phyloP scores from a whole-genome alignment of 1,140 invertebrate species.

The Coptotermes formosanus region DNA sequence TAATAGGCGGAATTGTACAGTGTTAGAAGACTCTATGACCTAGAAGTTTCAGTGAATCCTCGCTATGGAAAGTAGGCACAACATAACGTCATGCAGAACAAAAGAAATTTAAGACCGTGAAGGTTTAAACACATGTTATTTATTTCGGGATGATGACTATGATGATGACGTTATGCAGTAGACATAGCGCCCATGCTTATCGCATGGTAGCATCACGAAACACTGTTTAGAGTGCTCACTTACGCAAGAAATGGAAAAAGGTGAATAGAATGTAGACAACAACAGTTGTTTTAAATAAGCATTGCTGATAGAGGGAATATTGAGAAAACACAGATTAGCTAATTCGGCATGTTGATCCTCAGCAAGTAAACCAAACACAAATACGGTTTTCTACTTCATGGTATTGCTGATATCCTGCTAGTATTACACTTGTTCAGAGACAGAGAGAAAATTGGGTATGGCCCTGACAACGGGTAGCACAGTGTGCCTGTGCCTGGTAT shows the following conservation, averaged over 20 bases:
- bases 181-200: neutral
- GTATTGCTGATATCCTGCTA: too few relatives aligned
- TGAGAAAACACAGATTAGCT: neutral
- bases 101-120: neutral
- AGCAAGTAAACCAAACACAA: neutral
- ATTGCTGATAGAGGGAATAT: neutral
- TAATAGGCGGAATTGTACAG: too few relatives aligned
- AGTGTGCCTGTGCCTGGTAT: too few relatives aligned
- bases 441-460: too few relatives aligned
- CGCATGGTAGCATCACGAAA: neutral
- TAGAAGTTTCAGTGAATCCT: neutral
- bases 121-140: neutral
- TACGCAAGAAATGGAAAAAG: neutral
- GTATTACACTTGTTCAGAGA: too few relatives aligned
- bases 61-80: neutral
- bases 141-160: neutral
- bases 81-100: neutral
- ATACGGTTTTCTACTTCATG: too few relatives aligned
- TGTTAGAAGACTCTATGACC: neutral
- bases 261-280: neutral
- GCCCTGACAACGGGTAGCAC: too few relatives aligned
- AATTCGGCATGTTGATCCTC: neutral
- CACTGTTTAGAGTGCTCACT: neutral
- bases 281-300: neutral
- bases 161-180: neutral